Evolutionary conservation across 1,140 invertebrate species (phyloP), one percentile per base, ranked within the genome.

Genomic region (Popillia japonica): DNA sequence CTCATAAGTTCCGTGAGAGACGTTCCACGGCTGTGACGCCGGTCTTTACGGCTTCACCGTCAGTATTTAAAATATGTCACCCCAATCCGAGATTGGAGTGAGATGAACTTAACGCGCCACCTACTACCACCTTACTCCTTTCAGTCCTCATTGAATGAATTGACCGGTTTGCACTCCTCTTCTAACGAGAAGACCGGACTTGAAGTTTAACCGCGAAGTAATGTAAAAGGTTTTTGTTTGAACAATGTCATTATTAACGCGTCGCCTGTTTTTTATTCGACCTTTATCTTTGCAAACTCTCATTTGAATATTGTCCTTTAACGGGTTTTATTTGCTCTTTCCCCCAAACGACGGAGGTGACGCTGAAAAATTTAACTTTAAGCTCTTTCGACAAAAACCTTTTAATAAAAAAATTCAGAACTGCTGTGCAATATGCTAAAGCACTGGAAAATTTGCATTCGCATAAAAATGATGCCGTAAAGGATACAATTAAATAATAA

Each of bases 151-250:
- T 23, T 68, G 61, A 68, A 55, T 55, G n/a, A 17, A 14, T 55
- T 17, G 48, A 55, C 48, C 48, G 22, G 61, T 22, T 68, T 22
- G 61, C 61, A 68, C 61, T 68, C 11, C 6, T 68, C 61, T 34
- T 23, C 20, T 22, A 20, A 10, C 8, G 14, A 22, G 61, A 22
- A 6, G 11, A 14, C 61, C 27, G 22, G 27, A 68, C 22, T 7
- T 68, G 61, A 68, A 68, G 7, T 68, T 68, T 22, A 68, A 68
- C 61, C 61, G 22, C 61, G 61, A 20, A 27, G 61, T 68, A 68
- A 68, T 68, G 61, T 68, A 68, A 68, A 68, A 68, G 61, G 61
- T 68, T 68, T 68, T 68, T 68, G 61, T 68, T 68, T 68, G 61
- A 68, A 68, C 61, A 68, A 68, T 68, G 61, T 68, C 61, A 68